Percentiles rank a stretch among this genome's conserved stretches.
These are phyloP conservation scores for Tiliacea citrago DNA, from an alignment of 2,888 invertebrate genomes.

Conservation along the genomic window DNA sequence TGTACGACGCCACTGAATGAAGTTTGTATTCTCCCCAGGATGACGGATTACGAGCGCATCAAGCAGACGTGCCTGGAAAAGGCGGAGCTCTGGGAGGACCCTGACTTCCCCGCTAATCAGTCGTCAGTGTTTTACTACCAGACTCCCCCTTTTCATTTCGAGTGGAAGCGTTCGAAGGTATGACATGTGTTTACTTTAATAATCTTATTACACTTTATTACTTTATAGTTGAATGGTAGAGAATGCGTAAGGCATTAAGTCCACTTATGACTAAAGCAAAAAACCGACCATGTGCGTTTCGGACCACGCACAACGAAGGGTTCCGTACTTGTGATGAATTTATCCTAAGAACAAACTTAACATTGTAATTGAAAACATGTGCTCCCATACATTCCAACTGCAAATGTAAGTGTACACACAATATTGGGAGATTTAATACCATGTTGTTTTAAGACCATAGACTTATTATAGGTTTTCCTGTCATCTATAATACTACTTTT, in stretches of 20 bases:
- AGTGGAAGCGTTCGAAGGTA: constrained; percentile 97
- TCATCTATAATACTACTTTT: no score
- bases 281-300: no score
- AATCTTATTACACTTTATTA: neutral
- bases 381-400: no score
- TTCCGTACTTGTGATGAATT: no score
- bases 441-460: no score
- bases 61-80: constrained; percentile 95
- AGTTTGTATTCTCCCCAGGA: constrained; percentile 73
- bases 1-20: neutral
- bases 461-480: no score
- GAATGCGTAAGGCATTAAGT: neutral
- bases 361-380: no score
- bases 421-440: no score
- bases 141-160: constrained; percentile 97
- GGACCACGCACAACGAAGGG: no score
- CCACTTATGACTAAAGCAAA: no score
- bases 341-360: no score
- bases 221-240: neutral
- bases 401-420: no score
- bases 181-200: constrained; percentile 55
- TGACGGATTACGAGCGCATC: constrained; percentile 96
- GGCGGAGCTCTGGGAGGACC: constrained; percentile 96
- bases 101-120: constrained; percentile 97
- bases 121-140: constrained; percentile 98